A percentile compares a stretch with the other conserved stretches of the same genome.
Conservation (phyloP, 2,797 vertebrate genomes). For the Crypturellus tataupa region DNA sequence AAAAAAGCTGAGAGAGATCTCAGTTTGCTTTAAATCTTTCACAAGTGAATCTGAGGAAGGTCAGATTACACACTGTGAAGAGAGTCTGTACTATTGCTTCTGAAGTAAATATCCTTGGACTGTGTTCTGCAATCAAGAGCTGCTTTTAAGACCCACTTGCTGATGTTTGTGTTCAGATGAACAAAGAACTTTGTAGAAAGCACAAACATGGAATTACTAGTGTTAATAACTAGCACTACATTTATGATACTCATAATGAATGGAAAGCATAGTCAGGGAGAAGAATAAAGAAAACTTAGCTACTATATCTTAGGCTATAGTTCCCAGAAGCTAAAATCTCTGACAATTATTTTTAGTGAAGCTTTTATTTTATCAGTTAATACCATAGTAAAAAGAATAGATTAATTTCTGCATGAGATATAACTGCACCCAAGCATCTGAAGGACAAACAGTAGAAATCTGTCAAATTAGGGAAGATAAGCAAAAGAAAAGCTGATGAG, state of each 20-base stretch:
- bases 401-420: background rate
- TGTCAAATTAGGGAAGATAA: background rate
- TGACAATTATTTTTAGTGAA: conserved; percentile 23
- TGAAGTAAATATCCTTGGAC: conserved; percentile 8
- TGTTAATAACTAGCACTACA: background rate
- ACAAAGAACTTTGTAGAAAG: background rate
- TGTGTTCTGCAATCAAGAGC: background rate
- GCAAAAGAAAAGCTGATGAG: background rate
- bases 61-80: background rate
- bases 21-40: background rate
- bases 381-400: background rate
- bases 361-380: conserved; percentile 2
- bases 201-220: background rate
- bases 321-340: conserved; percentile 1
- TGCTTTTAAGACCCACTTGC: background rate
- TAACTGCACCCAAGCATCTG: background rate
- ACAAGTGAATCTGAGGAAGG: background rate
- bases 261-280: background rate
- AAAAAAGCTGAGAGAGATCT: background rate
- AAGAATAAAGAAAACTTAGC: background rate
- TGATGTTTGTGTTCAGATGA: background rate
- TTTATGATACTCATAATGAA: background rate
- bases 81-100: background rate
- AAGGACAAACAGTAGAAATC: background rate
- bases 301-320: background rate